phyloP scores from a whole-genome alignment of 2,113 vertebrate genomes.

The Tenebrosternarchus preto region DNA sequence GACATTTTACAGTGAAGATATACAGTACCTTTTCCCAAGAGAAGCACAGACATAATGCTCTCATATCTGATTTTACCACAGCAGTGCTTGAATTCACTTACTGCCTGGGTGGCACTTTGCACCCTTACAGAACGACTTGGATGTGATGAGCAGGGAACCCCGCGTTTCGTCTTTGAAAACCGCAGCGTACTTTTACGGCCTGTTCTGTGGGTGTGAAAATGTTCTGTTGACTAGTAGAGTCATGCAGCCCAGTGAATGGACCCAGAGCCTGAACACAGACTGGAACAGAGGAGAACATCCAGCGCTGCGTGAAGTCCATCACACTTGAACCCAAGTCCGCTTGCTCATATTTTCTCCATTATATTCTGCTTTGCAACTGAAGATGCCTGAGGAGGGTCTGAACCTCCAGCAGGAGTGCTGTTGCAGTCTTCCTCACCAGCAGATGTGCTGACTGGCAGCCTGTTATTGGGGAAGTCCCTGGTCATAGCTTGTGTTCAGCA shows the following conservation, averaged over 20 bases:
- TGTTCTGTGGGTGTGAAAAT: slow-evolving; percentile 52
- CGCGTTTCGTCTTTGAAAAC: slow-evolving; percentile 48
- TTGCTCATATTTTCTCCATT: slow-evolving; percentile 36
- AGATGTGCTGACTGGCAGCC: slow-evolving; percentile 34
- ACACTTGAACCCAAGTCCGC: slow-evolving; percentile 37
- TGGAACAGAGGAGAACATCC: slow-evolving; percentile 33
- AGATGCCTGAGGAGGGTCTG: slow-evolving; percentile 32
- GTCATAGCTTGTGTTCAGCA: slow-evolving; percentile 13
- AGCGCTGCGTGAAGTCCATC: slow-evolving; percentile 21
- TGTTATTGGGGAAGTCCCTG: slow-evolving; percentile 26
- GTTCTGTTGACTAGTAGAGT: slow-evolving; percentile 41
- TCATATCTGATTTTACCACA: slow-evolving; percentile 17
- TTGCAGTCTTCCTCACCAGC: slow-evolving; percentile 14
- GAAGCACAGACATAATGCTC: not conserved
- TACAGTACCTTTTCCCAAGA: not conserved
- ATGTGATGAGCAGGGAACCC: slow-evolving; percentile 39
- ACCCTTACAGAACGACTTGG: slow-evolving; percentile 37
- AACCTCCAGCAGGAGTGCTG: slow-evolving; percentile 24
- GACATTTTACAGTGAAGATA: slow-evolving; percentile 27
- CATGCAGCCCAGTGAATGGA: slow-evolving; percentile 38
- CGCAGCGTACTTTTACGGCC: slow-evolving; percentile 47
- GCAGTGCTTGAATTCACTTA: slow-evolving; percentile 4
- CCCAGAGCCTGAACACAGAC: not conserved
- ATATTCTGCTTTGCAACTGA: slow-evolving; percentile 19
- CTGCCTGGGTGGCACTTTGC: slow-evolving; percentile 9